Base-by-base conservation (phyloP, 2,888 invertebrate genomes). In the Cryptophagus acutangulus region DNA sequence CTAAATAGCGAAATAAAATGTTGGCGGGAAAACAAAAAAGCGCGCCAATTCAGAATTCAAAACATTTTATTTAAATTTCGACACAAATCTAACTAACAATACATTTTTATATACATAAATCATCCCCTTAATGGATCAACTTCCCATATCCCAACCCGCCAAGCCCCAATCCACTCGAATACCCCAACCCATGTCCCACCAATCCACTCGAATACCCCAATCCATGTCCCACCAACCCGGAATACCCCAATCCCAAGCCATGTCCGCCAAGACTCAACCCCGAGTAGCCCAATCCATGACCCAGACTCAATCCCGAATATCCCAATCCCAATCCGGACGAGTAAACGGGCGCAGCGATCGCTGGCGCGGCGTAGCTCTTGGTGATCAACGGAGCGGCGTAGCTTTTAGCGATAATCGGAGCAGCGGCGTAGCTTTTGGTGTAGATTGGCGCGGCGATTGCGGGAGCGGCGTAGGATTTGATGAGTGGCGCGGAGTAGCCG, bases 141-240 rank as follows among this genome's bases (percentile, higher is more conserved):
- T 48, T 46, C 25, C 51, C 49, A 24, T 50, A 46, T 24, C 48
- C 37, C 26, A 41, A 37, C 34, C 38, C 40, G 17, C 44, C 40
- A 16, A 42, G 33, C n/a, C 40, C 48, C 13, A 38, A 41, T 9
- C 26, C 10, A 10, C n/a, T n/a, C n/a, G 36, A 29, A 24, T 50
- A 46, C 17, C 48, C 37, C 33, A 44, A 36, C 36, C 36, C 39
- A 16, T 14, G 2, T n/a, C 43, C 40, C n/a, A 37, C 48, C 13
- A 38, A 41, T 9, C 26, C 10, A 10, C n/a, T n/a, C n/a, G 36
- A 29, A 24, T 50, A 46, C 17, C 48, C 37, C 33, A 44, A 36
- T 36, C 36, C 39, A 16, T 14, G 2, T n/a, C 43, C 40, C n/a
- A 37, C 48, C 13, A 38, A 41, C 8, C 26, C 10, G 9, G 36